Evolutionary conservation across 2,888 invertebrate species (phyloP).

Genomic region (Argyresthia albistria): DNA sequence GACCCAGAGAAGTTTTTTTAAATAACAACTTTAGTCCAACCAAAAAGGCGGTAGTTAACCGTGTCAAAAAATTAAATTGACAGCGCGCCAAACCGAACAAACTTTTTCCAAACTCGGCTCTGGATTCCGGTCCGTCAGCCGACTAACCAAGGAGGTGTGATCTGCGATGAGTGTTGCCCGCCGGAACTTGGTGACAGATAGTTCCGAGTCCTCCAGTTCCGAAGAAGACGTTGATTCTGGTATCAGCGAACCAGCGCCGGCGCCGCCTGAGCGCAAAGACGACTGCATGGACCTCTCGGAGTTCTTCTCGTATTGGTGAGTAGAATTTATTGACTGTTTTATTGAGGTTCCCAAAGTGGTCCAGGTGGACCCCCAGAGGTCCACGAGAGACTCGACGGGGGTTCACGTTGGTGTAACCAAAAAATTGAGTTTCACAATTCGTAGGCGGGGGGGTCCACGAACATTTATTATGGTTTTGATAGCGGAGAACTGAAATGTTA

Average conservation of each 20-base stretch:
- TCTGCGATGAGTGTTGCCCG: slow-evolving; percentile 30
- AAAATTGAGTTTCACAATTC: too few relatives aligned
- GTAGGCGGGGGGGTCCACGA: too few relatives aligned
- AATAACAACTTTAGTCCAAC: neutral
- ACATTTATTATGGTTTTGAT: too few relatives aligned
- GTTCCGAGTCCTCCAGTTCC: slow-evolving; percentile 24
- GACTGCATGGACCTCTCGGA: slow-evolving; percentile 62
- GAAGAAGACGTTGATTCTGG: slow-evolving; percentile 62
- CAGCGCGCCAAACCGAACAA: neutral
- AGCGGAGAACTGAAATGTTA: too few relatives aligned
- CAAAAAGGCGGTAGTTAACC: neutral
- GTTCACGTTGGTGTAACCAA: too few relatives aligned
- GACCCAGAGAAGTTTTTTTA: neutral
- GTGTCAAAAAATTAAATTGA: neutral
- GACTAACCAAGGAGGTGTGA: neutral
- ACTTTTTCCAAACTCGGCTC: neutral
- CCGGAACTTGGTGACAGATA: slow-evolving; percentile 14
- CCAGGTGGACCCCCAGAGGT: too few relatives aligned
- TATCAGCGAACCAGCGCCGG: slow-evolving; percentile 41
- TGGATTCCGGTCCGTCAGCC: too few relatives aligned
- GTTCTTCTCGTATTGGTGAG: slow-evolving; percentile 60
- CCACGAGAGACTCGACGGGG: too few relatives aligned
- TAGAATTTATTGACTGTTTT: too few relatives aligned
- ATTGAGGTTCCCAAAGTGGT: too few relatives aligned
- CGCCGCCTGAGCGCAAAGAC: slow-evolving; percentile 21